A percentile compares a stretch with the other conserved stretches of the same genome.
Conservation (phyloP, 2,888 invertebrate genomes). For the Epinotia brunnichana region DNA sequence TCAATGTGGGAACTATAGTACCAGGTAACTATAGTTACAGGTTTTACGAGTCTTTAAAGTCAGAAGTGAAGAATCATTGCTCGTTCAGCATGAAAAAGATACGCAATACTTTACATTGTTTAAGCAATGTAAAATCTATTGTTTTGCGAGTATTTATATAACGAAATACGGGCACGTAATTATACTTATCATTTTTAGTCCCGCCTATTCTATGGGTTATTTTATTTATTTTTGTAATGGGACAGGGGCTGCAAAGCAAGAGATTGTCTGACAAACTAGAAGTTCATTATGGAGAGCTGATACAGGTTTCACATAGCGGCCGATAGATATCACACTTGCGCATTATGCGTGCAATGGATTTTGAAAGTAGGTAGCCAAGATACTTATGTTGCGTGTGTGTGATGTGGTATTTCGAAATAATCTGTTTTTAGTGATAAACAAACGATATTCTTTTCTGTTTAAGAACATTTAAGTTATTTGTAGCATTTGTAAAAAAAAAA, state of each 20-base stretch:
- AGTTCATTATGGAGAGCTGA: neutral
- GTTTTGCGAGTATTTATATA: constrained; percentile 23
- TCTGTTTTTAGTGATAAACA: neutral
- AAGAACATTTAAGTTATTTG: neutral
- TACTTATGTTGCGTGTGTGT: neutral
- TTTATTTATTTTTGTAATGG: neutral
- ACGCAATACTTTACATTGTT: constrained; percentile 42
- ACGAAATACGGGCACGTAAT: neutral
- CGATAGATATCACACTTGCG: neutral
- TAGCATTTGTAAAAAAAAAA: neutral
- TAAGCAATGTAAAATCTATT: constrained; percentile 38
- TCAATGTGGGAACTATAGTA: constrained; percentile 8
- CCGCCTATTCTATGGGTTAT: constrained; percentile 12
- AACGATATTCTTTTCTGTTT: neutral
- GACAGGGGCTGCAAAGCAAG: neutral
- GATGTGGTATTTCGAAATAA: neutral
- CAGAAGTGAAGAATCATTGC: neutral
- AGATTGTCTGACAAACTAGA: neutral
- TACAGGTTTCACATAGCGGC: too few relatives aligned
- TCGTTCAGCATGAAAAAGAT: constrained; percentile 10
- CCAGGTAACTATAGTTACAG: constrained; percentile 5
- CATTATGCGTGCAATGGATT: neutral
- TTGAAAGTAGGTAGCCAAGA: neutral
- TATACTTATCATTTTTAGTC: constrained; percentile 9
- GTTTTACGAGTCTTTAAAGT: constrained; percentile 13